Conservation (phyloP, 2,888 invertebrate species). For the Diadegma fenestrale region DNA sequence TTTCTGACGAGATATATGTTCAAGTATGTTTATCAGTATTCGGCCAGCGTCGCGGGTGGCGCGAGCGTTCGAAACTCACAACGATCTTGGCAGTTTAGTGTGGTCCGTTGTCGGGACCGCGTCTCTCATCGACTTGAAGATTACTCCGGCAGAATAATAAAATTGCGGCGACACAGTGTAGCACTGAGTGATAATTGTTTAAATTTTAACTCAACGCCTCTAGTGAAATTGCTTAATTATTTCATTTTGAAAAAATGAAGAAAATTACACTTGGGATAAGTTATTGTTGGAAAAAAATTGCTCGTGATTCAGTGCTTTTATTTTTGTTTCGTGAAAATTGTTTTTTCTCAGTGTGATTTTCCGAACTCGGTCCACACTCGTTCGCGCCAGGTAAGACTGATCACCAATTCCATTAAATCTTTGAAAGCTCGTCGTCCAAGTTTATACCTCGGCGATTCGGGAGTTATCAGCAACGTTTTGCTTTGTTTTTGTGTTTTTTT, state of each 20-base stretch:
- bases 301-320: neutral
- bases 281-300: neutral
- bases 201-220: neutral
- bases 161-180: neutral
- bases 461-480: neutral
- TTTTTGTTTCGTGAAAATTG: neutral
- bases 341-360: constrained; percentile 13
- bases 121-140: constrained; percentile 66
- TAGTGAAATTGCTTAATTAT: neutral
- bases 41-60: constrained; percentile 30
- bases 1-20: neutral
- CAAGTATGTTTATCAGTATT: constrained; percentile 5
- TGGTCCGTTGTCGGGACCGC: constrained; percentile 77
- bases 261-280: neutral
- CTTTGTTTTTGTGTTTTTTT: neutral
- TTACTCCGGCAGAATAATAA: neutral
- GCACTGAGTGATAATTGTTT: neutral
- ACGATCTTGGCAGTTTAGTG: constrained; percentile 73
- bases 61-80: constrained; percentile 45
- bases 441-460: neutral
- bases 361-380: neutral
- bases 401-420: constrained; percentile 13
- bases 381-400: constrained; percentile 15
- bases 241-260: neutral
- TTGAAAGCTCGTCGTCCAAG: neutral